Evolutionary conservation across 2,113 vertebrate genomes (phyloP).

Genomic region (Sterrhoptilus dennistouni): DNA sequence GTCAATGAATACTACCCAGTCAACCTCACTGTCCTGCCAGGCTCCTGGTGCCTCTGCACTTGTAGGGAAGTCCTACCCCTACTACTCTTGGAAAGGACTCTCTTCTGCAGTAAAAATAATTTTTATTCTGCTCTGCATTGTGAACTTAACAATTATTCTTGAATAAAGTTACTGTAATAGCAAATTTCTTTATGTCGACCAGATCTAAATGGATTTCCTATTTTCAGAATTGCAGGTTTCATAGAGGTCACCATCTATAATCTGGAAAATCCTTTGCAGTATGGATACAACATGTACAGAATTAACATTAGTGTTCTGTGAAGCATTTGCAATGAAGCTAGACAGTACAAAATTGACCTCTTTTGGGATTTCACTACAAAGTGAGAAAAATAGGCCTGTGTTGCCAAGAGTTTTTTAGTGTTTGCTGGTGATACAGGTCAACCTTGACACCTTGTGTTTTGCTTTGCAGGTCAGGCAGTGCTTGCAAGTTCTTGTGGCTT

Average conservation of each 20-base stretch:
- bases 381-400: not conserved
- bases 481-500: not conserved
- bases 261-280: not conserved
- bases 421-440: not conserved
- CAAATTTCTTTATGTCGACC: not conserved
- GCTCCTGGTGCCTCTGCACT: not conserved
- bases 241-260: not conserved
- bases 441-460: conserved; percentile 4
- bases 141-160: not conserved
- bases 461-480: not conserved
- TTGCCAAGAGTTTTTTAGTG: not conserved
- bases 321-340: not conserved
- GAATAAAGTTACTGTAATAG: not conserved
- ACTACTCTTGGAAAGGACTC: not conserved
- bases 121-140: not conserved
- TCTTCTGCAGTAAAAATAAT: not conserved
- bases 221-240: not conserved
- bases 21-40: not conserved
- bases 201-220: not conserved
- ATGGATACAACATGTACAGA: not conserved
- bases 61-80: not conserved
- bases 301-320: not conserved
- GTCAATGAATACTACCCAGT: not conserved
- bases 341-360: not conserved
- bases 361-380: not conserved